A percentile compares a stretch with the other conserved stretches of the same genome.
Conservation (phyloP, 2,888 invertebrate species). For the Notocelia uddmanniana region DNA sequence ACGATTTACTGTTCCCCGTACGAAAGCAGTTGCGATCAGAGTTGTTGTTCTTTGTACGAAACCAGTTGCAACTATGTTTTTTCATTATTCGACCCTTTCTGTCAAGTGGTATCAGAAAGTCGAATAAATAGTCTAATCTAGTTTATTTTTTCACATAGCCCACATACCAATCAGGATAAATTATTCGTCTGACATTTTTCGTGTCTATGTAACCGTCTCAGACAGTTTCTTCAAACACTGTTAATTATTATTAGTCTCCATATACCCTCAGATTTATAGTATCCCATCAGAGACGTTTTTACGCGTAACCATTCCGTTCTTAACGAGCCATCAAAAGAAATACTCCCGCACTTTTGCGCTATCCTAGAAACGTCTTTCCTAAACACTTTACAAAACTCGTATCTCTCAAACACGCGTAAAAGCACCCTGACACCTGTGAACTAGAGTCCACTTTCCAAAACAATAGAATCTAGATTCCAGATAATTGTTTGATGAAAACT, state of each 20-base stretch:
- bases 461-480: neutral
- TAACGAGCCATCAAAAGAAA: conserved; percentile 23
- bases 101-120: too few species aligned
- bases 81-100: too few species aligned
- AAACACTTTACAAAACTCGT: conserved; percentile 1
- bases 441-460: conserved; percentile 2
- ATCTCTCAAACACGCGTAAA: neutral
- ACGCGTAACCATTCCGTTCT: conserved; percentile 37
- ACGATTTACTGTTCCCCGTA: too few species aligned
- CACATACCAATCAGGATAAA: too few species aligned
- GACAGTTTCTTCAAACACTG: too few species aligned
- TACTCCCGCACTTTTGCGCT: conserved; percentile 19
- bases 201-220: too few species aligned
- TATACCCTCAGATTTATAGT: neutral
- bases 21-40: too few species aligned
- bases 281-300: conserved; percentile 23
- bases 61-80: too few species aligned
- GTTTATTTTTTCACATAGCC: too few species aligned
- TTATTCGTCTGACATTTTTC: too few species aligned
- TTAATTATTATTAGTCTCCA: neutral
- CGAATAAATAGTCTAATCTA: too few species aligned
- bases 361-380: conserved; percentile 30
- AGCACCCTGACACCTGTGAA: neutral
- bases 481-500: conserved; percentile 42
- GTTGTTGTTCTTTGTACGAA: too few species aligned